Base-by-base conservation (phyloP, 1,140 invertebrate species). In the Melitaea cinxia region DNA sequence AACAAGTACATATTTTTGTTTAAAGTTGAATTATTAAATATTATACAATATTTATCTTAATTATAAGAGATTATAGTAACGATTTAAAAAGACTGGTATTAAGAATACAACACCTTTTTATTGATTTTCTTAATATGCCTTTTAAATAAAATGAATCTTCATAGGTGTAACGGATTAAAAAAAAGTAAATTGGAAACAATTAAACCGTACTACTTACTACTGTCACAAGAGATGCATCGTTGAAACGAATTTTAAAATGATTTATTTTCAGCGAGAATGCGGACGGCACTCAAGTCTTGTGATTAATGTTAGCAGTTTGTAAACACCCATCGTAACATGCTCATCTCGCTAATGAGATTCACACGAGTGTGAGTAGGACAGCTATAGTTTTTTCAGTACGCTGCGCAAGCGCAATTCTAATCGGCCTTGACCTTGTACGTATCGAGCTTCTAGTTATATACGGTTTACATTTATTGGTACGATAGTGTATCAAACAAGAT, bases 251-350 rank as follows among this genome's bases (percentile, higher is more conserved):
- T 82, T 68, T 70, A 68, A 75, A 77, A 85, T 83, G 77, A 85
- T 83, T 85, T 87, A 87, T 85, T 85, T 85, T 84, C 77, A 80
- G 81, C 70, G 50, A 71, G 42, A 82, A 87, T 85, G 82, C 77
- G 77, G 82, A 77, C 73, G 72, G 57, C 26, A 50, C 65, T 77
- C 70, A 78, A 75, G 70, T 83, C 74, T 82, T 73, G 66, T 80
- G 78, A 82, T 78, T 79, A 75, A 78, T 79, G 66, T 75, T 60
- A 61, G n/a, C 65, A 52, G 53, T 66, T 39, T 59, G 69, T 60
- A 39, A 56, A 68, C 66, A 60, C 68, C 61, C 68, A 67, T 50
- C 37, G 33, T 12, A 65, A 21, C 61, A 50, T 81, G n/a, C 76
- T 68, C 71, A 61, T 45, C 66, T 68, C 58, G 49, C 70, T 72